Base-by-base conservation (phyloP, 2,113 vertebrate species). In the Cottus gobio region DNA sequence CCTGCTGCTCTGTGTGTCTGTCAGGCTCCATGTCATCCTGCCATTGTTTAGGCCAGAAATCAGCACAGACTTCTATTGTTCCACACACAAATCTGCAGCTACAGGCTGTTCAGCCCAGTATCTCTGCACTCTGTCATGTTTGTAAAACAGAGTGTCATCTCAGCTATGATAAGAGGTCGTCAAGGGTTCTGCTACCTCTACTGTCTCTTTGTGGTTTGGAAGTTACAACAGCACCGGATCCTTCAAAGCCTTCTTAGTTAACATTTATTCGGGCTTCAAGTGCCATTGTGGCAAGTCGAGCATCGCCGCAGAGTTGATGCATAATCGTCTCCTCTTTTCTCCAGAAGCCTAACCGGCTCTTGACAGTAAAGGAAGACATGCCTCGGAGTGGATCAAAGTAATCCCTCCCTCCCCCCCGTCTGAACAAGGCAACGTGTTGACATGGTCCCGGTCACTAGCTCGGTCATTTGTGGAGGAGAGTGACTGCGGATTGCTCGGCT, bases 21-120 rank as follows among this genome's bases (percentile, higher is more conserved):
- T 92, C 91, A 90, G 85, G 85, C 86, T 87, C 85, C 75, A 74
- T 93, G 93, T 92, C 93, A 94, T 93, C 93, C 93, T 94, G 93
- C 86, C 81, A 93, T 94, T 94, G 93, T 94, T 92, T 63, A 62
- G 83, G 73, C 82, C 85, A 91, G 84, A 92, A 91, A 88, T 86
- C 90, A 58, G 84, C 82, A 75, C 89, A 85, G 87, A 75, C 87
- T 71, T 52, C 89, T 81, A 93, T 92, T 94, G 92, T 93, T 94
- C 82, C 75, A n/a, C 56, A n/a, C 82, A 62, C 79, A 80, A 65
- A 87, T 89, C 79, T 79, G 63, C 87, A 81, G 85, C 89, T 89
- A 80, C 80, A 82, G 78, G 79, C 72, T 79, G 83, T 36, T 87
- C 74, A 65, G 80, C 69, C 73, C 87, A 67, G 80, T 79, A 86